Base-by-base conservation (phyloP, 2,113 vertebrate species). In the Eulacestoma nigropectus region DNA sequence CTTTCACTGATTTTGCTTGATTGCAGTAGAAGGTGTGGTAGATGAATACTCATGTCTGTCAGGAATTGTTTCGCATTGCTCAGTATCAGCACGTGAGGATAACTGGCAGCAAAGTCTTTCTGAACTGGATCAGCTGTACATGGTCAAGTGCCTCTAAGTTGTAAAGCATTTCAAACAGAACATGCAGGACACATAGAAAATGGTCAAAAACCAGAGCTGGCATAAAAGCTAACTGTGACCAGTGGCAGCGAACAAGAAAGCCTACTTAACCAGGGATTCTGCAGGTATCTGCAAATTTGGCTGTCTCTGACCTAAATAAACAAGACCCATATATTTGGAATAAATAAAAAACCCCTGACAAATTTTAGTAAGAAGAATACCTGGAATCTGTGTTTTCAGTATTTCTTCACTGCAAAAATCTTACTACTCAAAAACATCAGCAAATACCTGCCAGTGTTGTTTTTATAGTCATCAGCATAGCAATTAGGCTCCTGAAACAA, bases 401-500 rank as follows among this genome's bases (percentile, higher is more conserved):
- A 74, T 80, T 85, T 73, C 35, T 85, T 85, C 33, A 33, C 20
- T 63, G 46, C 21, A 89, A 63, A 91, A 93, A 85, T 65, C 27
- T 56, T 69, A 12, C 60, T 55, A 49, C 55, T 67, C 13, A 85
- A 80, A 78, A 91, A 64, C 19, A 46, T 47, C 26, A 87, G 42
- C 35, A 90, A 73, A 56, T 73, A 19, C 27, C 33, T 95, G 33
- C n/a, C 27, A 68, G 18, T 70, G n/a, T 76, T 78, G 80, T 82
- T 93, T 55, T 79, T 81, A 25, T 37, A 60, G 33, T 70, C 47
- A 86, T 84, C 87, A 93, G 35, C 11, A 4, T 49, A 80, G 41
- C 52, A 78, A 81, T 77, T 86, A 74, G 16, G 41, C 60, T 92
- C 10, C 87, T 75, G 69, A 94, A 96, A 92, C 22, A 70, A 86